Evolutionary conservation across 2,113 vertebrate species (phyloP).

Genomic region (Anhinga anhinga): DNA sequence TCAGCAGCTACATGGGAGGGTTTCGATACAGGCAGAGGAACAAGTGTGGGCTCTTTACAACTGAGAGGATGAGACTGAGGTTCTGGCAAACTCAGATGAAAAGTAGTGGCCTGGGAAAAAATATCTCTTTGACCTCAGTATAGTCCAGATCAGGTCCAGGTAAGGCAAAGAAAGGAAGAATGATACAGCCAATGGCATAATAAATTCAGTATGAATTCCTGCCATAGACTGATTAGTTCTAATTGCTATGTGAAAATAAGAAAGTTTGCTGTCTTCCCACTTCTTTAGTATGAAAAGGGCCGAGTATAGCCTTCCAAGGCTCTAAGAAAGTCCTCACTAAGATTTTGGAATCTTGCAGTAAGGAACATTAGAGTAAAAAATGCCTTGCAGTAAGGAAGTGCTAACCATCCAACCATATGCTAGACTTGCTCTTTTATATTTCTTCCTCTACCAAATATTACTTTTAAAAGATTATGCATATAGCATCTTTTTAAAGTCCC

Average conservation of each 20-base stretch:
- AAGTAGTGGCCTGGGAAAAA: background rate
- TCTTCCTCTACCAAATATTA: background rate
- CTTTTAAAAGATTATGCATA: background rate
- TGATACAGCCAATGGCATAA: background rate
- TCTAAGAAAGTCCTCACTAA: background rate
- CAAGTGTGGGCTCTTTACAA: background rate
- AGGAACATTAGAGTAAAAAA: background rate
- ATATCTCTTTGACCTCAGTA: background rate
- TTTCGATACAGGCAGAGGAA: background rate
- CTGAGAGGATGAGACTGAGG: background rate
- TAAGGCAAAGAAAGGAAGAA: background rate
- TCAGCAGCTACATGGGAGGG: background rate
- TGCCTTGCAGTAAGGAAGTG: background rate
- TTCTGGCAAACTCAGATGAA: background rate
- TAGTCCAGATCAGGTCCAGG: background rate
- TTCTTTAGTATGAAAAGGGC: background rate
- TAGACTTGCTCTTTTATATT: conserved; percentile 36
- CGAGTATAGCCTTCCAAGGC: background rate
- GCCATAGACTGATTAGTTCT: background rate
- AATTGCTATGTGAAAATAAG: background rate
- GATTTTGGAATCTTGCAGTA: background rate
- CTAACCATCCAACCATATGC: conserved; percentile 25
- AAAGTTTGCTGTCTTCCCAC: background rate
- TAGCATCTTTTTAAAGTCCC: background rate
- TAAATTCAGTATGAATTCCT: background rate